phyloP scores from a whole-genome alignment of 2,888 invertebrate species.

The Scrobipalpa costella region DNA sequence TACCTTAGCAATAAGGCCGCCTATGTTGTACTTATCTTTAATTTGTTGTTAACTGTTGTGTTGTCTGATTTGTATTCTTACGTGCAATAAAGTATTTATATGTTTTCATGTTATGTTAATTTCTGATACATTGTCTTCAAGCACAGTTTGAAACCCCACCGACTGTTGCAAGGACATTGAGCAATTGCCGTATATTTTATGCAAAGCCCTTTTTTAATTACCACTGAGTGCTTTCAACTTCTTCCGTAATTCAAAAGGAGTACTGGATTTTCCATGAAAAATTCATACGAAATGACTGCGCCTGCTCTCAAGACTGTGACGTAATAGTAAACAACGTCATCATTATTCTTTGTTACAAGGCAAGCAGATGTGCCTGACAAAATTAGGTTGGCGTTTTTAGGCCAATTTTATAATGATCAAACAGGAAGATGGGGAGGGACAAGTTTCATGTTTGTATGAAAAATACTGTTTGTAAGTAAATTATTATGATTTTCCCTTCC shows the following conservation, averaged over 20 bases:
- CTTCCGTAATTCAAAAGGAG: conserved; percentile 35
- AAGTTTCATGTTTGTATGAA: neutral
- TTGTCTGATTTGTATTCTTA: too few relatives aligned
- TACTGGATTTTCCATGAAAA: conserved; percentile 21
- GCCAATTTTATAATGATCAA: neutral
- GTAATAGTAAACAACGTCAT: conserved; percentile 10
- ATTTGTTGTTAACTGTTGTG: too few relatives aligned
- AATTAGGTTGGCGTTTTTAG: conserved; percentile 18
- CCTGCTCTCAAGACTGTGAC: conserved; percentile 4
- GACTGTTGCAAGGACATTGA: conserved; percentile 55
- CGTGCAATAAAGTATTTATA: too few relatives aligned
- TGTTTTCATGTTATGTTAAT: too few relatives aligned
- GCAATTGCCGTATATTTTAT: conserved; percentile 68
- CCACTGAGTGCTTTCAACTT: conserved; percentile 62
- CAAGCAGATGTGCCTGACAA: conserved; percentile 13
- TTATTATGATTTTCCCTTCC: too few relatives aligned
- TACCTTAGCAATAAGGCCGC: too few relatives aligned
- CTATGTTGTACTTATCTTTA: too few relatives aligned
- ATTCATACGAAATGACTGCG: conserved; percentile 20
- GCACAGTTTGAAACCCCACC: conserved; percentile 24
- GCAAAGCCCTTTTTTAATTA: conserved; percentile 72
- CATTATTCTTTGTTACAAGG: conserved; percentile 21
- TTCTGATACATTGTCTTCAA: neutral
- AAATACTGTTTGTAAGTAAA: too few relatives aligned
- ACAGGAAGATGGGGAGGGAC: neutral